These are phyloP conservation scores for Ectemnius cavifrons DNA, from an alignment of 2,888 invertebrate species.

Conservation along the genomic window DNA sequence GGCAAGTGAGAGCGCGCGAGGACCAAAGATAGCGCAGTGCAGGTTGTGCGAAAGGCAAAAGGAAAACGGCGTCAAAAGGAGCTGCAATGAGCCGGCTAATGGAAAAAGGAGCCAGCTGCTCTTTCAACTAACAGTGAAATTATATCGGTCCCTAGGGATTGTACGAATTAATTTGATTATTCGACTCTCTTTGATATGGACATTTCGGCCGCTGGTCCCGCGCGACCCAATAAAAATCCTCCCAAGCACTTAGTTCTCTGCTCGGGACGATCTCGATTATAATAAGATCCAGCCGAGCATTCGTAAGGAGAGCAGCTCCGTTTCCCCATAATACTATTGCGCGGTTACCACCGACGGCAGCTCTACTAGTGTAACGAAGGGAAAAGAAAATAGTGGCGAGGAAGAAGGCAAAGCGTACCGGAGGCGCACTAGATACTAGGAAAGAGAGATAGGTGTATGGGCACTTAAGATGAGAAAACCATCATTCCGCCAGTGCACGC, in stretches of 20 bases:
- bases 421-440: background rate
- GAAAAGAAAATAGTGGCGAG: background rate
- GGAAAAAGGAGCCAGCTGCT: conserved; percentile 37
- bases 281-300: conserved; percentile 59
- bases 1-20: background rate
- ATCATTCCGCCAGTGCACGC: conserved; percentile 50
- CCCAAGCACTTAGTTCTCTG: conserved; percentile 19
- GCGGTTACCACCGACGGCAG: conserved; percentile 39
- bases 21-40: background rate
- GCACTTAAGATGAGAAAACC: conserved; percentile 59
- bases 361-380: background rate
- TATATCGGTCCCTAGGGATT: conserved; percentile 33
- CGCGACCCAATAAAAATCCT: conserved; percentile 58
- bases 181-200: conserved; percentile 57
- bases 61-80: conserved; percentile 6
- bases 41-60: background rate
- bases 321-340: conserved; percentile 52
- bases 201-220: conserved; percentile 18
- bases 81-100: conserved; percentile 16
- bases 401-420: background rate
- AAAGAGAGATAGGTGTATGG: conserved; percentile 39
- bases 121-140: conserved; percentile 54
- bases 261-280: conserved; percentile 41
- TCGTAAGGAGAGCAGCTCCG: conserved; percentile 50
- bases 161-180: conserved; percentile 58